Evolutionary conservation across 1,140 invertebrate species (phyloP), one percentile per base, ranked within the genome.

Genomic region (Hylaeus volcanicus): DNA sequence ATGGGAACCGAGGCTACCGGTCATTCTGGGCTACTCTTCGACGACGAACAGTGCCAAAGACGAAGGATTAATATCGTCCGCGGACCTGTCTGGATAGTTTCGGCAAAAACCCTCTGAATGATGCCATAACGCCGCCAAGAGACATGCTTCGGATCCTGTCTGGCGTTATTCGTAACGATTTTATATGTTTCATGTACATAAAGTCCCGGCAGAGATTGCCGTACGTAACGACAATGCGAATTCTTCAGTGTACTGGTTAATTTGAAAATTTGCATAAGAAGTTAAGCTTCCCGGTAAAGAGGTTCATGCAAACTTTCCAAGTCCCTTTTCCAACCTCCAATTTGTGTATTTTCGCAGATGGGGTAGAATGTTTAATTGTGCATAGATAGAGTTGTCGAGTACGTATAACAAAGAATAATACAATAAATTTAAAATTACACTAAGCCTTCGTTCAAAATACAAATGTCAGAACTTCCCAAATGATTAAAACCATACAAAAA

Each of bases 1-100:
- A 39, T 64, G 74, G 58, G n/a, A 69, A 69, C 65, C 74, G 76
- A 80, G 74, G 73, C 79, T 74, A 68, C 72, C 73, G 86, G 85
- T 85, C 86, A 85, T 74, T 75, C 70, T n/a, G 14, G 48, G 39
- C 53, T 56, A 56, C 60, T 74, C 74, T 71, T 84, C 48, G 72
- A 26, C 71, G 71, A 81, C 55, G 48, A 61, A 69, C 55, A 8
- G 60, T 39, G 12, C 66, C 82, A 79, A 79, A 79, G 15, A 26
- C 76, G 60, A 39, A 41, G 11, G 72, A 73, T 79, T 79, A 79
- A 73, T 65, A 37, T 15, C 51, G 12, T 45, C 5, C 37, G 39
- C 43, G 14, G 48, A 15, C n/a, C 61, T 60, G 5, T 41, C 55
- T 51, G 5, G 37, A 48, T 53, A 51, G 69, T 45, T n/a, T 39